Conservation (phyloP, 2,888 invertebrate genomes). For the Latrodectus elegans region DNA sequence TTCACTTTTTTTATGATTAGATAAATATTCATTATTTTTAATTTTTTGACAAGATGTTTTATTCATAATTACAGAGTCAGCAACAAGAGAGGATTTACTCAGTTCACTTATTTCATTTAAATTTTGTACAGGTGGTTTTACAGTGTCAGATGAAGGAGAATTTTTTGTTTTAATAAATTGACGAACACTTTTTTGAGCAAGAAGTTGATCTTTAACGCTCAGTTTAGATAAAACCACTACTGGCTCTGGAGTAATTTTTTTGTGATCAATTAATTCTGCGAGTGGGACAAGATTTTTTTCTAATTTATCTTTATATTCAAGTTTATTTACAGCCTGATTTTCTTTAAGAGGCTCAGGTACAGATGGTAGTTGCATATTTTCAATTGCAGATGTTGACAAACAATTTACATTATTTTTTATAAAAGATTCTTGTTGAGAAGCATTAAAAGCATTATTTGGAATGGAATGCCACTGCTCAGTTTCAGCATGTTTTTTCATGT, state of each 20-base stretch:
- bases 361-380: constrained; percentile 13
- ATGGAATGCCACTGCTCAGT: constrained; percentile 51
- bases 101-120: constrained; percentile 32
- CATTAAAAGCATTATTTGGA: constrained; percentile 34
- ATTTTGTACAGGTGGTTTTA: constrained; percentile 22
- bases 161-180: constrained; percentile 79
- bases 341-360: neutral
- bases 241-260: neutral
- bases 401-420: constrained; percentile 41
- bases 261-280: neutral
- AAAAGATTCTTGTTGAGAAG: constrained; percentile 26
- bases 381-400: neutral
- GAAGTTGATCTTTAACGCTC: constrained; percentile 79
- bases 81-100: constrained; percentile 17
- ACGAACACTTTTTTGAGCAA: constrained; percentile 81
- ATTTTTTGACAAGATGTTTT: constrained; percentile 27
- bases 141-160: constrained; percentile 19
- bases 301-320: constrained; percentile 7
- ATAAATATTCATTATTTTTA: constrained; percentile 40
- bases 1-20: neutral
- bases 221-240: constrained; percentile 78
- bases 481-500: constrained; percentile 30
- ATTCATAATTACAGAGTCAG: constrained; percentile 9
- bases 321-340: too few species aligned
- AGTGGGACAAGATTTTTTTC: constrained; percentile 10